Conservation (phyloP, 2,888 invertebrate species). For the Orthosia gothica region DNA sequence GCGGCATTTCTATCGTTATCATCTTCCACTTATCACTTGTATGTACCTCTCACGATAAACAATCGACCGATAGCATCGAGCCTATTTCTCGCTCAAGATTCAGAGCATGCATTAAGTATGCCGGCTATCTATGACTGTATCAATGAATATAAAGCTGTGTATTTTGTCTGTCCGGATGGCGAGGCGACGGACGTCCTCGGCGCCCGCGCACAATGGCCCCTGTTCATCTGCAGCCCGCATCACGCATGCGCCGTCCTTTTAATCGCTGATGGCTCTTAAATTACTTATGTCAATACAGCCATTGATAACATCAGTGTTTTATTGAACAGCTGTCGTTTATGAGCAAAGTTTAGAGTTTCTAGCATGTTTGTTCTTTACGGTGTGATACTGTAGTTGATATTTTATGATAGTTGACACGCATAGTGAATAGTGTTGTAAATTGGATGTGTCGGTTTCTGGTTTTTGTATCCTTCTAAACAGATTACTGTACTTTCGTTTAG, state of each 20-base stretch:
- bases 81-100: slow-evolving; percentile 27
- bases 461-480: not conserved
- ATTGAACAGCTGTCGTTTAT: slow-evolving; percentile 57
- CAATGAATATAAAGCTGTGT: slow-evolving; percentile 62
- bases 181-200: slow-evolving; percentile 64
- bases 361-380: slow-evolving; percentile 3
- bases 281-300: slow-evolving; percentile 70
- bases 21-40: slow-evolving; percentile 33
- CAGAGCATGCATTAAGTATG: slow-evolving; percentile 45
- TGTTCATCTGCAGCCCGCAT: slow-evolving; percentile 84
- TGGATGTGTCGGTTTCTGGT: not conserved
- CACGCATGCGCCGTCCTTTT: slow-evolving; percentile 80
- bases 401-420: not conserved
- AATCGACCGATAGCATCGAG: slow-evolving; percentile 36
- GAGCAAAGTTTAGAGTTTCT: slow-evolving; percentile 19
- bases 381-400: not conserved
- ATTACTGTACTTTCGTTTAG: not conserved
- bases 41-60: slow-evolving; percentile 51
- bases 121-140: slow-evolving; percentile 53
- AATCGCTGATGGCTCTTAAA: slow-evolving; percentile 79
- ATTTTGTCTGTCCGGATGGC: slow-evolving; percentile 70
- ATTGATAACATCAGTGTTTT: slow-evolving; percentile 53
- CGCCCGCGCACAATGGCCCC: slow-evolving; percentile 76
- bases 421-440: not conserved
- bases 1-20: slow-evolving; percentile 22